These are phyloP conservation scores for Eugnorisma glareosa DNA, from an alignment of 2,888 invertebrate species.

Conservation along the genomic window DNA sequence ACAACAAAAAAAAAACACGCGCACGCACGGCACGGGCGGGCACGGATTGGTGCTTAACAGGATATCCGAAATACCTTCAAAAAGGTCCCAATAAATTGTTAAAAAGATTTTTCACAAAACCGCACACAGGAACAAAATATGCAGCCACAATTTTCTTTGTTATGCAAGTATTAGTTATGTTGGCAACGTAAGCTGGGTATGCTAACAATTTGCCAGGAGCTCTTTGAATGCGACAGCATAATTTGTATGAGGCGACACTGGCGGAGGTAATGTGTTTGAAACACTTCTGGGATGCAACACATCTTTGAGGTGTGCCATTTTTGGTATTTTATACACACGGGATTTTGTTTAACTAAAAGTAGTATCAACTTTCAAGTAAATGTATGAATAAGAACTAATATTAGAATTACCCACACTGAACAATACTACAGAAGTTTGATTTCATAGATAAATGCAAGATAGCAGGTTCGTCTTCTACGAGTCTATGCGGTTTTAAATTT, in stretches of 20 bases:
- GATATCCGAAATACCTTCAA: not conserved
- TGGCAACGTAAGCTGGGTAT: conserved; percentile 53
- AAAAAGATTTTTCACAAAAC: conserved; percentile 6
- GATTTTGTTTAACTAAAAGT: not conserved
- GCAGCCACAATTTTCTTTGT: conserved; percentile 38
- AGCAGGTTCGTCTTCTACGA: not conserved
- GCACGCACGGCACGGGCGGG: too few species aligned
- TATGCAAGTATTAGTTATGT: conserved; percentile 60
- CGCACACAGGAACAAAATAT: conserved; percentile 20
- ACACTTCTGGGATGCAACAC: conserved; percentile 10
- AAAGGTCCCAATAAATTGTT: not conserved
- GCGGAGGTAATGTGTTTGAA: conserved; percentile 36
- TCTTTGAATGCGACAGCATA: conserved; percentile 52
- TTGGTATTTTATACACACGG: not conserved
- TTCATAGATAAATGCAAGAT: not conserved
- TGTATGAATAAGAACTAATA: not conserved
- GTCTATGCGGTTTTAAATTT: conserved; percentile 19
- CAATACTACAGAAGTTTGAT: not conserved
- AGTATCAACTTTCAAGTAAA: not conserved
- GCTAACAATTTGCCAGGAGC: conserved; percentile 67
- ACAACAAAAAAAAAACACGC: too few species aligned
- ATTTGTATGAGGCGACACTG: conserved; percentile 45
- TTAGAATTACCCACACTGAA: not conserved
- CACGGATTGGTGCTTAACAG: not conserved
- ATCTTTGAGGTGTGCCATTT: conserved; percentile 12